phyloP scores from a whole-genome alignment of 2,888 invertebrate genomes.

The Lycia hirtaria region DNA sequence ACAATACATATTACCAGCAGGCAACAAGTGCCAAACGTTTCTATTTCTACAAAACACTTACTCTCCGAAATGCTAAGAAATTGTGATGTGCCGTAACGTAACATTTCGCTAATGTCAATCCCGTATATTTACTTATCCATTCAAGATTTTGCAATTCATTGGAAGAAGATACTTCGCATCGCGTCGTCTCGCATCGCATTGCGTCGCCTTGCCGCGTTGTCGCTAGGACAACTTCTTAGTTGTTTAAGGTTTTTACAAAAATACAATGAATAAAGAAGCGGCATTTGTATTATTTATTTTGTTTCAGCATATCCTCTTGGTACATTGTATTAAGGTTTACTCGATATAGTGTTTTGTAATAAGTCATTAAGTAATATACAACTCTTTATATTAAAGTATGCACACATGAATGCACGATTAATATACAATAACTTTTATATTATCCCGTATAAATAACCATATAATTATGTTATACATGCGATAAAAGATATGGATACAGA shows the following conservation, averaged over 20 bases:
- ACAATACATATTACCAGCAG: no score
- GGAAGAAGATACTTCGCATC: no score
- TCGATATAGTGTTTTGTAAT: slow-evolving; percentile 71
- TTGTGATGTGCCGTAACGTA: no score
- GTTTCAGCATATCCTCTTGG: slow-evolving; percentile 82
- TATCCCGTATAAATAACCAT: slow-evolving; percentile 77
- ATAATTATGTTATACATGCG: slow-evolving; percentile 78
- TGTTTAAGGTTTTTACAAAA: slow-evolving; percentile 47
- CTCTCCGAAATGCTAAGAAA: no score
- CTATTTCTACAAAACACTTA: no score
- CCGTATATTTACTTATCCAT: no score
- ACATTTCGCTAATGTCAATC: no score
- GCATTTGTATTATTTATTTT: slow-evolving; percentile 84
- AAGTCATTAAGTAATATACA: slow-evolving; percentile 80
- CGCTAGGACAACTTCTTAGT: no score
- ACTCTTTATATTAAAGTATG: slow-evolving; percentile 79
- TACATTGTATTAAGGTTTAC: slow-evolving; percentile 83
- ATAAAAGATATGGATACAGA: slow-evolving; percentile 74
- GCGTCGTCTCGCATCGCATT: no score
- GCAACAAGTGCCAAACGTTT: no score
- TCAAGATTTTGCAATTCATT: no score
- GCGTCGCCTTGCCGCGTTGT: no score
- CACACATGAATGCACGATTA: slow-evolving; percentile 79
- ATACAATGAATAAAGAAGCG: slow-evolving; percentile 83
- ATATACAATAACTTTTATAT: slow-evolving; percentile 62